Conservation (phyloP, 2,797 vertebrate genomes). For the Morelia viridis region DNA sequence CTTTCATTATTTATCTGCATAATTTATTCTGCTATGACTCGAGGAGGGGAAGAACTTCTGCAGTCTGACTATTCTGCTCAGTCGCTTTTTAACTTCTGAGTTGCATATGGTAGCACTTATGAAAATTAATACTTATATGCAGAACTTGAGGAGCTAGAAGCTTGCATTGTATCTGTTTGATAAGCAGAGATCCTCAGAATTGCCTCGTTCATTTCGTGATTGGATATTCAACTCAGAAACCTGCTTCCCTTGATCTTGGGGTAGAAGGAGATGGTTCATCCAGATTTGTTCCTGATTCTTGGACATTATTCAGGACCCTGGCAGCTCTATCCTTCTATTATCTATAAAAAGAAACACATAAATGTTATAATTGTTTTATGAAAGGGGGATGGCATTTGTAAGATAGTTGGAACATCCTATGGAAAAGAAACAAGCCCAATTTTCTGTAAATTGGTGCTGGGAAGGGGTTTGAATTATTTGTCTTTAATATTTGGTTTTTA, state of each 20-base stretch:
- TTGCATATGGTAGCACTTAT: neutral
- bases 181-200: neutral
- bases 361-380: neutral
- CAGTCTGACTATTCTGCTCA: neutral
- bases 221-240: neutral
- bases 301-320: neutral
- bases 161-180: neutral
- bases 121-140: neutral
- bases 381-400: neutral
- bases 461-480: neutral
- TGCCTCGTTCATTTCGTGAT: neutral
- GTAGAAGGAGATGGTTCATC: neutral
- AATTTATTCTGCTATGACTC: neutral
- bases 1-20: neutral
- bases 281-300: neutral
- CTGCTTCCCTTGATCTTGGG: neutral
- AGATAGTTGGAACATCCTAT: neutral
- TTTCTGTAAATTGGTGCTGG: neutral
- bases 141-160: neutral
- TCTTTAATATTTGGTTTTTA: neutral
- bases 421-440: neutral
- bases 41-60: neutral
- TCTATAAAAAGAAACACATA: neutral
- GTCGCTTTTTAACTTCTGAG: neutral
- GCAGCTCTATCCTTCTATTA: neutral